Base-by-base conservation (phyloP, 1,140 invertebrate genomes). In the Procambarus clarkii region DNA sequence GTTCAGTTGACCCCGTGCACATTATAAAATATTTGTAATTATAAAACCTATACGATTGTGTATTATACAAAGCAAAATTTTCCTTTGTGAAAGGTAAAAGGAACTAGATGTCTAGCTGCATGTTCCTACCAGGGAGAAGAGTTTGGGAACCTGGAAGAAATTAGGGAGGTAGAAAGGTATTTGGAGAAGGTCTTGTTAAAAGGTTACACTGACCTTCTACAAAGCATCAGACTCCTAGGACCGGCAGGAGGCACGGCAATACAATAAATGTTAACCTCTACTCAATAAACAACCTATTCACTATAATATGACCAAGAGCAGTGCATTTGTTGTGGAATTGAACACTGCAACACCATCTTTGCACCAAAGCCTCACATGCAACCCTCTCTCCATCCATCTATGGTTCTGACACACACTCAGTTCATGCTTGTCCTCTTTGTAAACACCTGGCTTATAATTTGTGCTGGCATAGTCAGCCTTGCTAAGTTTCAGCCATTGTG, bases 41-140 rank as follows among this genome's bases (percentile, higher is more conserved):
- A 76, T 84, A 90, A 90, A 90, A 90, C 88, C 88, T 90, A 90
- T 83, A 81, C 48, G 88, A 84, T 45, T 83, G 88, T 90, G 88
- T 90, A 90, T 90, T 71, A 90, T 90, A 90, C 88, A 90, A 90
- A 90, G 88, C 88, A 84, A 76, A 76, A 90, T 48, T 58, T 84
- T 90, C 79, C 48, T 84, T 84, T 71, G 15, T 45, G 58, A 83
- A 83, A 83, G 46, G 54, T 83, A 76, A 76, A 88, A 88, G 86
- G 86, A 88, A 88, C 86, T 88, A 88, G 86, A 69, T 88, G 64
- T 80, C 79, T 81, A 88, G 58, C 86, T 88, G 86, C 86, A 64
- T 80, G 78, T 88, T 82, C 46, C 86, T 88, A 84, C 77, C 71
- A 90, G 88, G 82, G 88, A 78, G 64, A 80, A 85, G 82, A 18